Percentiles rank a stretch among this genome's conserved stretches.
phyloP scores from a whole-genome alignment of 2,888 invertebrate species.

The Amphipyra berbera region DNA sequence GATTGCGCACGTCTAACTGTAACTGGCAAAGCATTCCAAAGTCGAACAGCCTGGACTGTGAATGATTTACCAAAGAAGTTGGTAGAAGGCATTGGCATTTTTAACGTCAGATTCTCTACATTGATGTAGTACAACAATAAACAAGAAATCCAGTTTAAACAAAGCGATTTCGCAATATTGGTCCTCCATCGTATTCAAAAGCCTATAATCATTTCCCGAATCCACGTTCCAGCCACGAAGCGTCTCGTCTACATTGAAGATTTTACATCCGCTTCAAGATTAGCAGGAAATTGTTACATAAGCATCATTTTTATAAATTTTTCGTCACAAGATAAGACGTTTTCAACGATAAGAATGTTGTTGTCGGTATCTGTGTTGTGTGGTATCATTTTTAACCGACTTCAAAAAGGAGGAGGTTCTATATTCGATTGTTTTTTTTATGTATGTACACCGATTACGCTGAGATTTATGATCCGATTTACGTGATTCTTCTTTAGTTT shows the following conservation, averaged over 20 bases:
- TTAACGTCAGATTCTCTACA: too few species aligned
- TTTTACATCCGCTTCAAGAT: conserved; percentile 23
- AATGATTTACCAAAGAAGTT: too few species aligned
- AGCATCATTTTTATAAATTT: conserved; percentile 21
- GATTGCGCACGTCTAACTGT: too few species aligned
- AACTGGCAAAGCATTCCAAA: too few species aligned
- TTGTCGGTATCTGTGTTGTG: conserved; percentile 13
- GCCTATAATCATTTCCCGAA: not conserved
- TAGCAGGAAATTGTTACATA: conserved; percentile 40
- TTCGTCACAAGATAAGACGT: conserved; percentile 14
- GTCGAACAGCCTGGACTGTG: too few species aligned
- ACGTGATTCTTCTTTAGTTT: too few species aligned
- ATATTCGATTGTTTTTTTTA: too few species aligned
- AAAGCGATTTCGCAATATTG: not conserved
- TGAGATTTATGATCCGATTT: too few species aligned
- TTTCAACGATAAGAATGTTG: conserved; percentile 32
- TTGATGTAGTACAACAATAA: not conserved
- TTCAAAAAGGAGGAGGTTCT: too few species aligned
- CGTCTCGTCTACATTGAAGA: conserved; percentile 9
- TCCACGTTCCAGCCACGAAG: not conserved
- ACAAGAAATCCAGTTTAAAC: not conserved
- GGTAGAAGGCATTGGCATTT: too few species aligned
- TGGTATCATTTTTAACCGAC: conserved; percentile 5
- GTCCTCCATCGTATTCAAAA: not conserved
- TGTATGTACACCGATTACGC: too few species aligned